Percentiles rank a stretch among this genome's conserved stretches.
These are phyloP conservation scores for Catonia carolina DNA, from an alignment of 2,888 invertebrate genomes.

Conservation along the genomic window DNA sequence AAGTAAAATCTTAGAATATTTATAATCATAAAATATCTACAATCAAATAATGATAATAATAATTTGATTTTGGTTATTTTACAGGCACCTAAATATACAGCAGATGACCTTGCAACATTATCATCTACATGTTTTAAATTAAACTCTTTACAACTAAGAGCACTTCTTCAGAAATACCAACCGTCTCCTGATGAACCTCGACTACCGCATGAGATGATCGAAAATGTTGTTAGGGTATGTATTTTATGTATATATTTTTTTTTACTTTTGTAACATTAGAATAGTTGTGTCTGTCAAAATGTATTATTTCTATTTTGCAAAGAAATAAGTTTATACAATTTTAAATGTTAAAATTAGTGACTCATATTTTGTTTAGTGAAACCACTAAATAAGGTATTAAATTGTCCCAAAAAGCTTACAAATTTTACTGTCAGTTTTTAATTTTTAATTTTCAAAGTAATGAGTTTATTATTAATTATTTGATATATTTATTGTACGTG, in stretches of 20 bases:
- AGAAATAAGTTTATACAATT: neutral
- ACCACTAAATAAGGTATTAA: too few relatives aligned
- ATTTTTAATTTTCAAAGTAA: too few relatives aligned
- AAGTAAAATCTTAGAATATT: too few relatives aligned
- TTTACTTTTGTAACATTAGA: conserved; percentile 14
- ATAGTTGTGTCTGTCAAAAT: too few relatives aligned
- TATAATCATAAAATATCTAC: too few relatives aligned
- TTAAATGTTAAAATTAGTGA: neutral
- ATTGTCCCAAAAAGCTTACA: too few relatives aligned
- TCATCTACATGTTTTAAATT: conserved; percentile 93
- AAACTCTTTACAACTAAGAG: conserved; percentile 89
- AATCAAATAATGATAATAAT: too few relatives aligned
- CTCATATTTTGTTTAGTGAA: neutral
- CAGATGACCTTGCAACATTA: conserved; percentile 83
- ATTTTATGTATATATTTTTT: conserved; percentile 9
- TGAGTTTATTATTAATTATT: too few relatives aligned
- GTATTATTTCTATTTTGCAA: neutral
- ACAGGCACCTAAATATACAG: conserved; percentile 69
- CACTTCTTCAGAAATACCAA: conserved; percentile 71
- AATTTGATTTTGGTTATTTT: too few relatives aligned
- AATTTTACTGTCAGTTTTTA: too few relatives aligned
- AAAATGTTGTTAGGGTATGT: conserved; percentile 51
- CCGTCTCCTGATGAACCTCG: conserved; percentile 54
- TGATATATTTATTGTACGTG: too few relatives aligned
- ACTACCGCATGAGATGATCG: conserved; percentile 54